phyloP scores from a whole-genome alignment of 2,888 invertebrate species.

The Ametastegia equiseti region DNA sequence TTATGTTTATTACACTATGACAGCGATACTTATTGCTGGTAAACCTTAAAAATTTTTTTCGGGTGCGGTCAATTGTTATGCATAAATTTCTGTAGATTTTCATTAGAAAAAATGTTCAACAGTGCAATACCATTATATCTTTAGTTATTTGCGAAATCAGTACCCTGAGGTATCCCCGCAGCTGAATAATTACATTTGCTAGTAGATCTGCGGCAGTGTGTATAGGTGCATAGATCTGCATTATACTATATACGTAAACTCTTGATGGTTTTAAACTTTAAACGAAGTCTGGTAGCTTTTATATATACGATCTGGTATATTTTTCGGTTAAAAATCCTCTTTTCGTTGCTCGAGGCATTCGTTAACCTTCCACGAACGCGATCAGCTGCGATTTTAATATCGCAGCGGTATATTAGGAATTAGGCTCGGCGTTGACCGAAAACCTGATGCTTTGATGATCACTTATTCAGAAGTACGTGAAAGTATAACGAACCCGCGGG shows the following conservation, averaged over 20 bases:
- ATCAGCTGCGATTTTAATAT: slow-evolving; percentile 16
- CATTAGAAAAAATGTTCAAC: no score
- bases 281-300: slow-evolving; percentile 12
- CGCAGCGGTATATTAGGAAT: slow-evolving; percentile 29
- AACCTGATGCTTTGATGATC: neutral
- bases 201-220: neutral
- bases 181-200: neutral
- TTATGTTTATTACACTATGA: no score
- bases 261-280: slow-evolving; percentile 26
- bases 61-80: no score
- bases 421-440: neutral
- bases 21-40: no score
- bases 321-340: neutral
- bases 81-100: no score
- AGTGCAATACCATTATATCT: no score
- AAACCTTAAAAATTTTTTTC: no score
- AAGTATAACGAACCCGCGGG: slow-evolving; percentile 29
- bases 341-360: slow-evolving; percentile 2
- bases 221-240: neutral
- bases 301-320: neutral
- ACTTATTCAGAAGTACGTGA: slow-evolving; percentile 33
- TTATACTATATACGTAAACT: slow-evolving; percentile 4
- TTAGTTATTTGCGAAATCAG: no score
- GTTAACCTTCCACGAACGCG: slow-evolving; percentile 26
- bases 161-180: no score